These are phyloP conservation scores for Rhaphigaster nebulosa DNA, from an alignment of 2,888 invertebrate genomes.

Conservation along the genomic window DNA sequence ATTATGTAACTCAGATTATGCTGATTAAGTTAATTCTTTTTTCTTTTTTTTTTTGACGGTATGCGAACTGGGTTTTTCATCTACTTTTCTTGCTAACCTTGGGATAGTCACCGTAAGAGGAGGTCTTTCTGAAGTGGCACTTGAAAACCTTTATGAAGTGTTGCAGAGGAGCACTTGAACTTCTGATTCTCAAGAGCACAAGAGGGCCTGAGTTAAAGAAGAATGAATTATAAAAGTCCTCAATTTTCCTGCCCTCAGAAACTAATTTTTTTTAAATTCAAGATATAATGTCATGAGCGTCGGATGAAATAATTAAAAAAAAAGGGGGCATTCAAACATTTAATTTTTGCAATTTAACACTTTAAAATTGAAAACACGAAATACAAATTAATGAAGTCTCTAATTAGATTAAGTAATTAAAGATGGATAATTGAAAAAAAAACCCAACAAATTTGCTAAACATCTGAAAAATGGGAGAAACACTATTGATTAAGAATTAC, in stretches of 20 bases:
- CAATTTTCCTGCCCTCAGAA: not conserved
- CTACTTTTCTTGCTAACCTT: not conserved
- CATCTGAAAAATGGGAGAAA: too few species aligned
- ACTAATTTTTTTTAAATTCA: not conserved
- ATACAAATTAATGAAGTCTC: too few species aligned
- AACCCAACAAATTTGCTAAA: too few species aligned
- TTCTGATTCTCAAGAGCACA: not conserved
- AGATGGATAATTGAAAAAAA: too few species aligned
- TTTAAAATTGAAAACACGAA: too few species aligned
- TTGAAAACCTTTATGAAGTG: not conserved
- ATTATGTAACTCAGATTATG: too few species aligned
- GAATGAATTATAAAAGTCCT: not conserved
- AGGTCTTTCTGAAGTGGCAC: not conserved
- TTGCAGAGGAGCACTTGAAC: not conserved
- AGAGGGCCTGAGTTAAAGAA: not conserved
- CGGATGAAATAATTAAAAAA: too few species aligned
- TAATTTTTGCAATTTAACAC: too few species aligned
- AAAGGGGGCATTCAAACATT: too few species aligned
- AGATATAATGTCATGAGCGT: not conserved
- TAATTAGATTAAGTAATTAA: too few species aligned
- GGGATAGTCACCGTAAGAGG: not conserved
- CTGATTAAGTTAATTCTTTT: too few species aligned
- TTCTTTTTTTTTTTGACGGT: not conserved
- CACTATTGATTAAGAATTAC: too few species aligned
- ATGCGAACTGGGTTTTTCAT: not conserved